phyloP scores from a whole-genome alignment of 2,113 vertebrate genomes.

The Lota lota region DNA sequence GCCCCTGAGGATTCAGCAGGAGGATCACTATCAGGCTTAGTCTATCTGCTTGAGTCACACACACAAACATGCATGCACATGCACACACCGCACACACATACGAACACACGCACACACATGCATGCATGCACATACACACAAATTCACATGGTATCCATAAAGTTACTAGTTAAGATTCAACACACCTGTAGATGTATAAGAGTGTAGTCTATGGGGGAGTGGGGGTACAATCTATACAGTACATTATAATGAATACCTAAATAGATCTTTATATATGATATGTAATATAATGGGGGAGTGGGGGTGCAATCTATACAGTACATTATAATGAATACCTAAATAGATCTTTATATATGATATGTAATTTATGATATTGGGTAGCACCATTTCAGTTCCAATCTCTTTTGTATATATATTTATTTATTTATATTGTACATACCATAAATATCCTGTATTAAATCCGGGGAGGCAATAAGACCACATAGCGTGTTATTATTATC shows the following conservation, averaged over 20 bases:
- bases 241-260: not conserved
- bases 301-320: no score
- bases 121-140: constrained; percentile 1
- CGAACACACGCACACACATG: constrained; percentile 2
- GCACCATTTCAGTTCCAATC: no score
- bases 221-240: no score
- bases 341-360: no score
- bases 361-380: no score
- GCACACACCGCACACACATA: constrained; percentile 4
- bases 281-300: no score
- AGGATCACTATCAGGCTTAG: constrained; percentile 94
- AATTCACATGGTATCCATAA: not conserved
- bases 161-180: no score
- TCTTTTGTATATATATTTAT: not conserved
- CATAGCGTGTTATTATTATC: constrained; percentile 22
- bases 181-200: no score
- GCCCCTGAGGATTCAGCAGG: no score
- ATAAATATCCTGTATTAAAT: not conserved
- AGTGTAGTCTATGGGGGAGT: no score
- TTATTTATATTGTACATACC: not conserved
- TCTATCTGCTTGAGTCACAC: constrained; percentile 70
- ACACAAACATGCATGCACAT: constrained; percentile 4
- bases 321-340: not conserved
- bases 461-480: not conserved
- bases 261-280: no score